Base-by-base conservation (phyloP, 2,888 invertebrate genomes). In the Sphinx pinastri region DNA sequence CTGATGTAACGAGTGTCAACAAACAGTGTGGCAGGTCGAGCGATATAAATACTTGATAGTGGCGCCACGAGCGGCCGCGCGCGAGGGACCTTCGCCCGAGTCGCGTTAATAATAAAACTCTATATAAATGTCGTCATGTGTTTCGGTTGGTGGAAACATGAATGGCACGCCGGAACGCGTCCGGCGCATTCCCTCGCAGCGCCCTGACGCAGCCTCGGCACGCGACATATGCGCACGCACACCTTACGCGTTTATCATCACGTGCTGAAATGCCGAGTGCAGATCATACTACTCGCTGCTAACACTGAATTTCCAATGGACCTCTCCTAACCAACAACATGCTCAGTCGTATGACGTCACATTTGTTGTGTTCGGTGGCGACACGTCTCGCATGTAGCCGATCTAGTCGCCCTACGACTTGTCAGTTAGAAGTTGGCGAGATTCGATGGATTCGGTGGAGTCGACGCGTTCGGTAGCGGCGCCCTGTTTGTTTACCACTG, bases 401-500 rank as follows among this genome's bases (percentile, higher is more conserved):
- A 38, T 38, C 38, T 38, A 38, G 38, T 38, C 8, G 38, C 38
- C 4, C 38, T 8, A 38, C 6, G 38, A 38, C 38, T 38, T 38
- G 38, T 38, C 38, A 38, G 8, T 38, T 38, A 38, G 38, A 38
- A 38, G 38, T 38, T 31, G 12, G 31, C 25, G 7, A 31, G 25
- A 7, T 16, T 7, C 25, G 25, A 10, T 31, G 38, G 1, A 2
- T 25, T 59, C 45, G 19, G 8, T 38, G 49, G 16, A 14, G 49
- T 47, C 68, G 49, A 45, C 19, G 45, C 45, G 14, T 16, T 55
- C 10, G 55, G 19, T 55, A 19, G 19, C 12, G 13, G 38, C 14
- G 67, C 47, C 14, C 63, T 7, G 49, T 63, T 63, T 63, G 63
- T 63, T 63, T 63, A 63, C 63, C 49, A 19, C 63, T 63, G 49